These are phyloP conservation scores for Eonycteris spelaea DNA, from an alignment of 2,113 vertebrate species.

Conservation along the genomic window DNA sequence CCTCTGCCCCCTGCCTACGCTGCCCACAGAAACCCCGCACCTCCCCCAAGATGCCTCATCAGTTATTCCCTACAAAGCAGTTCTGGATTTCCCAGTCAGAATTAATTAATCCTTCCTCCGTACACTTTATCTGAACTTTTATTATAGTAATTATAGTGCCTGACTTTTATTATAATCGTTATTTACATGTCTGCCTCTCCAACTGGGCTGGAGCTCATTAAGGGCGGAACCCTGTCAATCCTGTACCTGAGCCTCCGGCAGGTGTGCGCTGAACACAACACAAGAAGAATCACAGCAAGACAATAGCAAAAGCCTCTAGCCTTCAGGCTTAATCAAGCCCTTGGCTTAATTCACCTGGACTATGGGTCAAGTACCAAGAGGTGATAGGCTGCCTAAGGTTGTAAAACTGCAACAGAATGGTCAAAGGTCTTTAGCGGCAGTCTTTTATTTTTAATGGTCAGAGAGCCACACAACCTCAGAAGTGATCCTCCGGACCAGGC, in stretches of 20 bases:
- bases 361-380: background rate
- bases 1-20: background rate
- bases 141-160: conserved; percentile 46
- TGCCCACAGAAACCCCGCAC: background rate
- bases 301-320: background rate
- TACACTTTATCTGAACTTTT: conserved; percentile 57
- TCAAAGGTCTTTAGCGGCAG: background rate
- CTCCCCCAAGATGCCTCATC: background rate
- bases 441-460: too few relatives aligned
- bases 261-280: background rate
- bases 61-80: background rate
- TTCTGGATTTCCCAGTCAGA: background rate
- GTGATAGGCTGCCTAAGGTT: background rate
- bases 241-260: background rate
- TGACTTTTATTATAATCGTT: conserved; percentile 54
- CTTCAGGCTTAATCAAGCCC: background rate
- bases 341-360: background rate
- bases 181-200: conserved; percentile 44
- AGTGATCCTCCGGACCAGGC: too few relatives aligned
- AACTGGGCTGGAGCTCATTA: background rate
- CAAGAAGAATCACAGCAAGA: background rate
- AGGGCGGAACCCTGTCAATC: background rate
- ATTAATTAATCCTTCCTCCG: conserved; percentile 52
- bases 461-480: too few relatives aligned
- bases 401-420: background rate